A percentile compares a stretch with the other conserved stretches of the same genome.
Evolutionary conservation across 2,888 invertebrate genomes (phyloP).

Genomic region (Lymantria monacha): DNA sequence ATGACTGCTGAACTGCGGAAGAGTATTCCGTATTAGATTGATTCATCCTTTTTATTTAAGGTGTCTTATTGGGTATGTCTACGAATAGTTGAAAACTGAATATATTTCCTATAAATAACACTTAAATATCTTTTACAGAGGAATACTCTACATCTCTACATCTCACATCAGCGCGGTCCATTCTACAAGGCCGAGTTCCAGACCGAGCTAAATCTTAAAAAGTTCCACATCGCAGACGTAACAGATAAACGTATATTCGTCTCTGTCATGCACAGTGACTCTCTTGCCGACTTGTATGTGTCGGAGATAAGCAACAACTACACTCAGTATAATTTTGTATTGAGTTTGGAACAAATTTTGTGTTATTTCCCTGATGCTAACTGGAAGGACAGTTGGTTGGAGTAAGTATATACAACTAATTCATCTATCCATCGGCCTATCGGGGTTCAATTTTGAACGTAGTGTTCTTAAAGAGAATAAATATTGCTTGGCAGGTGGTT

Average conservation of each 20-base stretch:
- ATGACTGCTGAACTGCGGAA: no score
- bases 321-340: slow-evolving; percentile 86
- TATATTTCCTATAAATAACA: no score
- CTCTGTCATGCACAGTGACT: slow-evolving; percentile 89
- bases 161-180: slow-evolving; percentile 87
- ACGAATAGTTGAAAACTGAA: no score
- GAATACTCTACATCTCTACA: slow-evolving; percentile 85
- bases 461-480: no score
- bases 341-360: slow-evolving; percentile 90
- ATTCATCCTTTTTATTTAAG: no score
- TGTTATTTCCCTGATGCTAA: slow-evolving; percentile 92
- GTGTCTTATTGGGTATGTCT: no score
- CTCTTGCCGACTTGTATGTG: slow-evolving; percentile 89
- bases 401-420: slow-evolving; percentile 79
- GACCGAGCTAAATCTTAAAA: slow-evolving; percentile 83
- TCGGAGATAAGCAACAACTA: slow-evolving; percentile 86
- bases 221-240: slow-evolving; percentile 93
- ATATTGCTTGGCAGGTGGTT: no score
- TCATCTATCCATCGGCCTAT: no score
- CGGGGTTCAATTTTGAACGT: background rate
- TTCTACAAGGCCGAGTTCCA: slow-evolving; percentile 90
- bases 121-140: slow-evolving; percentile 46
- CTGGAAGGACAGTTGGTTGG: slow-evolving; percentile 91
- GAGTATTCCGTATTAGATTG: no score
- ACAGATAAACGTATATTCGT: slow-evolving; percentile 90